These are phyloP conservation scores for Polymixis lichenea DNA, from an alignment of 2,888 invertebrate species.

Conservation along the genomic window DNA sequence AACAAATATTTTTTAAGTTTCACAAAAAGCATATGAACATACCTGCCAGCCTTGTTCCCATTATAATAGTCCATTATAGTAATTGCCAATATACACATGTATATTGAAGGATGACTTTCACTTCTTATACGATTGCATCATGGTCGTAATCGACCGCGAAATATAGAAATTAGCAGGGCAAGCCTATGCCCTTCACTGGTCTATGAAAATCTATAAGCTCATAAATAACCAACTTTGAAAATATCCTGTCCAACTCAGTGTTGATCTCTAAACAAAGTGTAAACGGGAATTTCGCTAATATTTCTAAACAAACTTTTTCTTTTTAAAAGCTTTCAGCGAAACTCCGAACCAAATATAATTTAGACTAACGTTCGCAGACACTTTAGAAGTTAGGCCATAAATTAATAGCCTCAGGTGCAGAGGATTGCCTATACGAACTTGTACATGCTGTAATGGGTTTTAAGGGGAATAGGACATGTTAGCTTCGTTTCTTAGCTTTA, in stretches of 20 bases:
- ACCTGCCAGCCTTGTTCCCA: too few relatives aligned
- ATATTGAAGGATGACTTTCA: background rate
- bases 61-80: too few relatives aligned
- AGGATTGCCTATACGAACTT: conserved; percentile 39
- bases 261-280: conserved; percentile 55
- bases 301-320: conserved; percentile 66
- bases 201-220: background rate
- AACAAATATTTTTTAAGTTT: too few relatives aligned
- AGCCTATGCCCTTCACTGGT: background rate
- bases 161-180: background rate
- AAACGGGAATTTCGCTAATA: conserved; percentile 61
- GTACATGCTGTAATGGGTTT: conserved; percentile 28
- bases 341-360: conserved; percentile 51
- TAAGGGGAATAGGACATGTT: conserved; percentile 14
- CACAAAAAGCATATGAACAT: too few relatives aligned
- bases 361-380: conserved; percentile 46
- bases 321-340: conserved; percentile 66
- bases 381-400: conserved; percentile 58
- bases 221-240: conserved; percentile 45
- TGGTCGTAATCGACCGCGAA: background rate
- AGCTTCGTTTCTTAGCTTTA: background rate
- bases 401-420: conserved; percentile 58
- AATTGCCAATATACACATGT: too few relatives aligned
- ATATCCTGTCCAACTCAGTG: conserved; percentile 31
- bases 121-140: background rate